phyloP scores from a whole-genome alignment of 2,888 invertebrate genomes.

The Pseudoips prasinana region DNA sequence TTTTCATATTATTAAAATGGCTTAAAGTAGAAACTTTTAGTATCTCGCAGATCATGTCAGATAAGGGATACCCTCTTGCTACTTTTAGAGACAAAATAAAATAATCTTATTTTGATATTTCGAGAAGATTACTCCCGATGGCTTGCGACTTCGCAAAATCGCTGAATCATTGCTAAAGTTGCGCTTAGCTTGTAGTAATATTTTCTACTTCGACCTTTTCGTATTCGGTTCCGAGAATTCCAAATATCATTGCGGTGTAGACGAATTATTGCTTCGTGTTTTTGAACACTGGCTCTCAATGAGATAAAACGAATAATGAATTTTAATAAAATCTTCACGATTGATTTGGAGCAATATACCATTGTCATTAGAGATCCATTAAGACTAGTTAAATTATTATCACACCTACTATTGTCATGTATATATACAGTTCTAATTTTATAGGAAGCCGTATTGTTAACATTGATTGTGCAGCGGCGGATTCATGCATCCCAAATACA shows the following conservation, averaged over 20 bases:
- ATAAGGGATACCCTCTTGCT: conserved; percentile 38
- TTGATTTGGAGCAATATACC: too few species aligned
- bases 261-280: conserved; percentile 26
- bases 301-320: too few species aligned
- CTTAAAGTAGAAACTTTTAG: conserved; percentile 23
- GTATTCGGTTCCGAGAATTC: conserved; percentile 33
- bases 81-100: conserved; percentile 51
- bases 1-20: conserved; percentile 27
- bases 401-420: too few species aligned
- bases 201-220: conserved; percentile 53
- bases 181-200: conserved; percentile 56
- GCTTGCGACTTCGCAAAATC: conserved; percentile 48
- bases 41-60: conserved; percentile 32
- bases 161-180: conserved; percentile 65
- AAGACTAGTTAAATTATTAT: too few species aligned
- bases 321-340: too few species aligned
- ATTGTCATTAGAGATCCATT: too few species aligned
- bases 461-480: too few species aligned
- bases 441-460: too few species aligned
- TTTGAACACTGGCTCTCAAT: too few species aligned
- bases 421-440: too few species aligned
- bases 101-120: conserved; percentile 64
- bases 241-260: conserved; percentile 38
- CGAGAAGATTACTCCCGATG: conserved; percentile 51
- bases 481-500: too few species aligned